Evolutionary conservation across 2,888 invertebrate genomes (phyloP).

Genomic region (Dione vanillae): DNA sequence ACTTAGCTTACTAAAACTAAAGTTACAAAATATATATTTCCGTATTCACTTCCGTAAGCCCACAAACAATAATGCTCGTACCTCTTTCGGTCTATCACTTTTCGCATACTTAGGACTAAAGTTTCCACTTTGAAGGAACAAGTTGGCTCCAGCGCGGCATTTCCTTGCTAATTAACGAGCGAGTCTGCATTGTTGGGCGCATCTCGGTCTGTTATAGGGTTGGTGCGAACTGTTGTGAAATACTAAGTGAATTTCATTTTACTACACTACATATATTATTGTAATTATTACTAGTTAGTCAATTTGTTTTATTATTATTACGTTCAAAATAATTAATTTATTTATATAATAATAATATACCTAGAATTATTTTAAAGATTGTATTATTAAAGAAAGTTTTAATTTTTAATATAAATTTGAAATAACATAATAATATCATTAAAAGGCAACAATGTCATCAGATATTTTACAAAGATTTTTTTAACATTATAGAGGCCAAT

Average conservation of each 20-base stretch:
- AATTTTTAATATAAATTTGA: no score
- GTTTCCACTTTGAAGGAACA: constrained; percentile 52
- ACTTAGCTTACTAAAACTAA: background rate
- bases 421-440: no score
- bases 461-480: no score
- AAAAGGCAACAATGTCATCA: no score
- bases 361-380: no score
- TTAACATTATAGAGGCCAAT: no score
- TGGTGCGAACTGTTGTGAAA: background rate
- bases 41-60: constrained; percentile 30
- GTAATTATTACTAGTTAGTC: no score
- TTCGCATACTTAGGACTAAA: constrained; percentile 62
- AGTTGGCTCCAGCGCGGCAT: constrained; percentile 61
- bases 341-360: no score
- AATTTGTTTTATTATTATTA: no score
- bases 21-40: constrained; percentile 8
- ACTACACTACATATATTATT: no score
- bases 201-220: constrained; percentile 49
- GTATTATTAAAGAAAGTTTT: no score
- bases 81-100: constrained; percentile 55
- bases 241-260: background rate
- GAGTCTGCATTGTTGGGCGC: constrained; percentile 61
- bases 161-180: constrained; percentile 68
- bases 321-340: no score
- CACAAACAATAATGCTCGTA: constrained; percentile 40